Evolutionary conservation across 2,797 vertebrate species (phyloP), one percentile per base, ranked within the genome.

Genomic region (Psittacula echo): DNA sequence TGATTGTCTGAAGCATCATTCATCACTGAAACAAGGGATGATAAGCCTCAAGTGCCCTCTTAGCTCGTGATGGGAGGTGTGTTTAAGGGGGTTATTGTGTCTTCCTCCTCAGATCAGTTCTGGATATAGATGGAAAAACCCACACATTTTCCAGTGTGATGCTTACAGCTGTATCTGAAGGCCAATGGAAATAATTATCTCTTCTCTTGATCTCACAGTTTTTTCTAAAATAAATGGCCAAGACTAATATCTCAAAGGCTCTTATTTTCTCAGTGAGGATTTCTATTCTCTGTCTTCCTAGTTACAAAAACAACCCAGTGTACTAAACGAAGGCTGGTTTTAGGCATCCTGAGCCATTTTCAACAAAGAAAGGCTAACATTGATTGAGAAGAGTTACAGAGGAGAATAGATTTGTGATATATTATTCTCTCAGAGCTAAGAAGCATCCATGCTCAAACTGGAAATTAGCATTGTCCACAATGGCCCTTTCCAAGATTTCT

Each of bases 211-310:
- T 85, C 26, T 84, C 70, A 79, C 5, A 37, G 41, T 37, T 80
- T 93, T 93, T 91, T 88, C 67, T 88, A 32, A 94, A 87, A 89
- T 58, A 93, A 74, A 79, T 73, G 44, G 7, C 54, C 50, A 76
- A 89, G 37, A 85, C 41, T 30, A 62, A 32, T 54, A 77, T 47
- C 41, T 87, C 79, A 76, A 76, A 92, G 51, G 14, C 24, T 76
- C 12, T 47, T n/a, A 60, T 91, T 84, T 93, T 88, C 60, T 87
- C 54, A 66, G 47, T 22, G 92, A 82, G 14, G 51, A 37, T 90
- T 94, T 94, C 32, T 81, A 20, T 60, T 84, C 27, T 64, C 47
- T 56, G 4, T 81, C 56, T 73, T 89, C 51, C 15, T 37, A 78
- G 19, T 44, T 64, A 87, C 17, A 93, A 92, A 64, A 47, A 82